Evolutionary conservation across 2,888 invertebrate species (phyloP).

Genomic region (Tetropium fuscum): DNA sequence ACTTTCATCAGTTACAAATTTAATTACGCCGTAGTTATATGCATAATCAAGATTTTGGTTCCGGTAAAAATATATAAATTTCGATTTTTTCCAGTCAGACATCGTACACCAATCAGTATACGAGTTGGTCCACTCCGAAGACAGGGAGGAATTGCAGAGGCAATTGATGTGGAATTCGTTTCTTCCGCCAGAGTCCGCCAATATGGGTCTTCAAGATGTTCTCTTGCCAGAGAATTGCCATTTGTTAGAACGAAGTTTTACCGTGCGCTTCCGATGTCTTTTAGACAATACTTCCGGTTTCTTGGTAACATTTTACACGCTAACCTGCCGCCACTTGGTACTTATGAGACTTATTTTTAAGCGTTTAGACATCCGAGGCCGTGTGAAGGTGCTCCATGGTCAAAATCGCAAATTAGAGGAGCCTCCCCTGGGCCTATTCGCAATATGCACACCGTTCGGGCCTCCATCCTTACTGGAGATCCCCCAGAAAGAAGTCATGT

Average conservation of each 20-base stretch:
- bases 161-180: constrained; percentile 97
- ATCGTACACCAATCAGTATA: constrained; percentile 99
- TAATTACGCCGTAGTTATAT: too few species aligned
- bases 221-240: constrained; percentile 90
- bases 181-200: constrained; percentile 82
- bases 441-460: constrained; percentile 98
- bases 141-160: constrained; percentile 95
- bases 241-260: constrained; percentile 95
- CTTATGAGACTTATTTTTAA: constrained; percentile 66
- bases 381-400: constrained; percentile 95
- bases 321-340: not conserved
- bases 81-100: constrained; percentile 85
- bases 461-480: constrained; percentile 97
- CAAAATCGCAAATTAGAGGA: constrained; percentile 96
- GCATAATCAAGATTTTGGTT: too few species aligned
- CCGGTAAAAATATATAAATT: not conserved
- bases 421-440: constrained; percentile 94
- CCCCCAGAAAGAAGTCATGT: constrained; percentile 98
- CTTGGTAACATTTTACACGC: constrained; percentile 75
- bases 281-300: constrained; percentile 99
- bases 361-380: constrained; percentile 98
- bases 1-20: too few species aligned
- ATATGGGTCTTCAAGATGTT: constrained; percentile 87
- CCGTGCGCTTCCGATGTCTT: constrained; percentile 98
- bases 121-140: constrained; percentile 99